Base-by-base conservation (phyloP, 2,113 vertebrate genomes). In the Rana temporaria region DNA sequence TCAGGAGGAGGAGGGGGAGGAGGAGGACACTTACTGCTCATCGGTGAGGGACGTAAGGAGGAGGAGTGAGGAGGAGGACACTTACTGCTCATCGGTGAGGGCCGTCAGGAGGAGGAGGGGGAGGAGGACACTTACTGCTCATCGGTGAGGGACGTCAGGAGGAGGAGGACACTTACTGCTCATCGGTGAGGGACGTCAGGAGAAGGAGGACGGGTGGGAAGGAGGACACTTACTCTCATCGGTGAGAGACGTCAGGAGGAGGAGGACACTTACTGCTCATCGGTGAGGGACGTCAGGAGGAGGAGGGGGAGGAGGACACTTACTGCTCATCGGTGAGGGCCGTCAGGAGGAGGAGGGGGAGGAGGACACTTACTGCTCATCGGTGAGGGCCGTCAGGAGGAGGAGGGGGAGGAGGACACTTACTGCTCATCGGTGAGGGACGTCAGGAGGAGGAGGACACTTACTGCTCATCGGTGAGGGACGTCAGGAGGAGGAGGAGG, bases 351-450 rank as follows among this genome's bases (percentile, higher is more conserved):
- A n/a, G n/a, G n/a, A n/a, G n/a, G n/a, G n/a, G n/a, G 26, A 30
- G 12, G 3, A 59, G 52, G n/a, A n/a, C 19, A 94, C 97, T 42
- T 92, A 99, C 98, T 99, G 96, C 16, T 95, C 72, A 0, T 98
- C 88, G 0, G 94, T 98, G 87, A 99, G 92, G 2, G 96, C 94
- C 0, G 96, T 99, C 71, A 97, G 85, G 89, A n/a, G n/a, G n/a
- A n/a, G n/a, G n/a, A n/a, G n/a, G n/a, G n/a, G n/a, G 26, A 30
- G 12, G 3, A 59, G 52, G n/a, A n/a, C 19, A 94, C 97, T 42
- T 92, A 99, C 98, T 99, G 96, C 16, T 95, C 72, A 0, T 98
- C 88, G 0, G 94, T 98, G 87, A 99, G 92, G 2, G 96, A 95
- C 0, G 96, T 99, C 71, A 97, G 85, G 89, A n/a, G n/a, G 26